Evolutionary conservation across 30 jellyfish, hydroid and myxozoan genomes (phyloP).

Genomic region (Calvadosia cruxmelitensis): DNA sequence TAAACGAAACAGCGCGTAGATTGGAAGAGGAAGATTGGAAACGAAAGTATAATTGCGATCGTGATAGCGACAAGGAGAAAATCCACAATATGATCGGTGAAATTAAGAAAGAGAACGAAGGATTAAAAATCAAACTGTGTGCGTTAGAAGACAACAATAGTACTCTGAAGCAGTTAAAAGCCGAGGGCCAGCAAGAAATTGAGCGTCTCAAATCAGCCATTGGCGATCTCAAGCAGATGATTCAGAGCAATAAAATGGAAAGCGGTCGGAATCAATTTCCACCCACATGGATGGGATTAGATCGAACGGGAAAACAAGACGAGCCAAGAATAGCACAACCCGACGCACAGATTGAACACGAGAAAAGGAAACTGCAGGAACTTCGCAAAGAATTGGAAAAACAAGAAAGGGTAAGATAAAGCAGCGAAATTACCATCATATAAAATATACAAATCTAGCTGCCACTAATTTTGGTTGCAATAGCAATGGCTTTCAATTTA

Average conservation of each 20-base stretch:
- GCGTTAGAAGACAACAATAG: conserved; percentile 68
- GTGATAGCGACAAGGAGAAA: conserved; percentile 45
- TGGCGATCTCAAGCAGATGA: conserved; percentile 38
- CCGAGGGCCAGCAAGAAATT: conserved; percentile 79
- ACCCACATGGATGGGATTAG: neutral
- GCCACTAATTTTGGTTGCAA: no score
- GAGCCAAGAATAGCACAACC: conserved; percentile 18
- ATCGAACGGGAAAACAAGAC: conserved; percentile 31
- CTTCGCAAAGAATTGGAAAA: conserved; percentile 52
- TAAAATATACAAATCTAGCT: no score
- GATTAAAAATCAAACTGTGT: conserved; percentile 40
- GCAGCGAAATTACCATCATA: no score
- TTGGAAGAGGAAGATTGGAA: conserved; percentile 72
- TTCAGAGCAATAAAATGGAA: neutral
- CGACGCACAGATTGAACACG: conserved; percentile 37
- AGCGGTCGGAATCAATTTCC: neutral
- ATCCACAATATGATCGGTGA: conserved; percentile 28
- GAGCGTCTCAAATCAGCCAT: conserved; percentile 66
- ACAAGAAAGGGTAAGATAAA: conserved; percentile 81
- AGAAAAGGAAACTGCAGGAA: conserved; percentile 64
- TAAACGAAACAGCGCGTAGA: conserved; percentile 60
- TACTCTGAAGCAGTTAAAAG: conserved; percentile 52
- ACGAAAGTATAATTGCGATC: conserved; percentile 29
- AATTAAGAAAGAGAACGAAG: conserved; percentile 72
- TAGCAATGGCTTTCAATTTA: no score